Evolutionary conservation across 2,888 invertebrate genomes (phyloP).

Genomic region (Tetanocera ferruginea): DNA sequence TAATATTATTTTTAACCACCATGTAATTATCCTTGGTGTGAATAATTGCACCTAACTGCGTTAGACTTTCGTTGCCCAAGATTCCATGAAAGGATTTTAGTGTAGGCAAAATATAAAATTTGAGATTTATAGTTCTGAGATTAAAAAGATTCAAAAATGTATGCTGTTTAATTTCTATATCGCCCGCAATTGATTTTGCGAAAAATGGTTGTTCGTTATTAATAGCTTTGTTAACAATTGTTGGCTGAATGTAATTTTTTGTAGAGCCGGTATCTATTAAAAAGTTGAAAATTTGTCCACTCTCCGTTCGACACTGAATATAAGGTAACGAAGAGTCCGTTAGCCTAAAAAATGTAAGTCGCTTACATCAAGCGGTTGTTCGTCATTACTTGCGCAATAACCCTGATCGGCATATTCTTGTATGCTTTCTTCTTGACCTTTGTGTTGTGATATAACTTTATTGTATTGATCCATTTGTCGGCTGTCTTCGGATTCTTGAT

Average conservation of each 20-base stretch:
- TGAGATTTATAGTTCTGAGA: neutral
- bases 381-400: too few relatives aligned
- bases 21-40: slow-evolving; percentile 11
- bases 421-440: too few relatives aligned
- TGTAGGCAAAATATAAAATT: slow-evolving; percentile 35
- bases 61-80: slow-evolving; percentile 36
- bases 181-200: neutral
- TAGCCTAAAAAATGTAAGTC: neutral
- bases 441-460: too few relatives aligned
- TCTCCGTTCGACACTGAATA: neutral
- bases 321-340: slow-evolving; percentile 1
- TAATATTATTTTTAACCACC: neutral
- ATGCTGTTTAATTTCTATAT: slow-evolving; percentile 13
- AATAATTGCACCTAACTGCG: neutral
- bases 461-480: too few relatives aligned
- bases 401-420: neutral
- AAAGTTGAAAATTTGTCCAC: slow-evolving; percentile 8
- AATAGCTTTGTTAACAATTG: neutral
- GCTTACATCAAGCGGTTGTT: neutral
- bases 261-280: slow-evolving; percentile 17
- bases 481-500: too few relatives aligned
- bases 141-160: slow-evolving; percentile 25
- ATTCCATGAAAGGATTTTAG: slow-evolving; percentile 36
- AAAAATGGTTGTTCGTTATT: too few relatives aligned
- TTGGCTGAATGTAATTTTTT: too few relatives aligned